phyloP scores from a whole-genome alignment of 2,113 vertebrate genomes.

The Oenanthe melanoleuca region DNA sequence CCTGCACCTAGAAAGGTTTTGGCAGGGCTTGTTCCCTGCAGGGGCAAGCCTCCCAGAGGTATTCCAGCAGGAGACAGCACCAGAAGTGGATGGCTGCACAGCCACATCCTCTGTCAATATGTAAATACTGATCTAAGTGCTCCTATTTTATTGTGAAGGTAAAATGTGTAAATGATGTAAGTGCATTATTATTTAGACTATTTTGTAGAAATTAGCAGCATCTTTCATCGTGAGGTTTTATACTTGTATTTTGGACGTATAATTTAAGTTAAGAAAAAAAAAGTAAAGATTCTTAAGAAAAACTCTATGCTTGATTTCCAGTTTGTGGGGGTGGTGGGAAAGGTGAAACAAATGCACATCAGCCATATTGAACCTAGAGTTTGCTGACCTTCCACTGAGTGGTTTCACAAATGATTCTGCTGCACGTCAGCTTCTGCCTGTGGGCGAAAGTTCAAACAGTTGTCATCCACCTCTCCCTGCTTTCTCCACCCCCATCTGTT shows the following conservation, averaged over 20 bases:
- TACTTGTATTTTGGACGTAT: conserved; percentile 13
- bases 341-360: neutral
- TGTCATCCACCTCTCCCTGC: neutral
- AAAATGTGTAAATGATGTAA: conserved; percentile 62
- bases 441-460: neutral
- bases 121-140: conserved; percentile 73
- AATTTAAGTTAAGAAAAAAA: conserved; percentile 52
- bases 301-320: neutral
- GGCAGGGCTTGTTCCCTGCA: neutral
- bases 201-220: conserved; percentile 33
- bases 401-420: neutral
- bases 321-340: neutral
- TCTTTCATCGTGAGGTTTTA: neutral
- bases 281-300: conserved; percentile 56
- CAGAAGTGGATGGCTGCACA: neutral
- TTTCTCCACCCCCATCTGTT: rapidly evolving
- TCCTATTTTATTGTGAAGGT: conserved; percentile 58
- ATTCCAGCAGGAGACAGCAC: neutral
- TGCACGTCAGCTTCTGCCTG: rapidly evolving
- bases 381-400: rapidly evolving
- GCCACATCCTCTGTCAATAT: conserved; percentile 69
- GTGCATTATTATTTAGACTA: conserved; percentile 40
- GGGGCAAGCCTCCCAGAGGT: neutral
- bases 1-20: neutral
- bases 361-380: neutral